phyloP scores from a whole-genome alignment of 2,797 vertebrate genomes.

The Agapornis canus region DNA sequence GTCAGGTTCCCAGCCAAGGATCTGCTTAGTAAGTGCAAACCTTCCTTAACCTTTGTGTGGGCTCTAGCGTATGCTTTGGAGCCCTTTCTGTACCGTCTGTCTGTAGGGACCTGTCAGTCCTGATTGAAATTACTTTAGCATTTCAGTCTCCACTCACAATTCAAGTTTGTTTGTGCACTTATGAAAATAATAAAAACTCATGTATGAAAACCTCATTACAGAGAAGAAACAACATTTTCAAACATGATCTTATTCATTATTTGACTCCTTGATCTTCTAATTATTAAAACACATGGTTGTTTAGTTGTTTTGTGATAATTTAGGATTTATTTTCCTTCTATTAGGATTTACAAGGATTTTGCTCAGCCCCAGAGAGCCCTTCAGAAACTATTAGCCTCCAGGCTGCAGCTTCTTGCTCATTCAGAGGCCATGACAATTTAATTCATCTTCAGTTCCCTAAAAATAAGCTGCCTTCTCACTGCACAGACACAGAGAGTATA shows the following conservation, averaged over 20 bases:
- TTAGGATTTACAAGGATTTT: neutral
- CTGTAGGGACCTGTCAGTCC: neutral
- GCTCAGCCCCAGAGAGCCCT: neutral
- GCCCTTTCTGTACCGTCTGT: neutral
- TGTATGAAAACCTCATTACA: accelerated
- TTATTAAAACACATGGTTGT: neutral
- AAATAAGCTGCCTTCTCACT: neutral
- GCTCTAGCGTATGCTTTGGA: neutral
- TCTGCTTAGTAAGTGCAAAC: neutral
- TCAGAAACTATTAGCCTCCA: neutral
- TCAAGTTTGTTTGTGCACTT: neutral
- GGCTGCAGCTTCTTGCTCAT: neutral
- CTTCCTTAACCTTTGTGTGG: neutral
- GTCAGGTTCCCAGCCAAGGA: neutral
- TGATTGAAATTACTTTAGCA: neutral
- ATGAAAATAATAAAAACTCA: neutral
- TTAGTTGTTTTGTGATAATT: neutral
- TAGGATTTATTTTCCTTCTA: neutral
- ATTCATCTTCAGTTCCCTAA: neutral
- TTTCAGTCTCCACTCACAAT: neutral
- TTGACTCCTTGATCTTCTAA: neutral
- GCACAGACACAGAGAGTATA: neutral
- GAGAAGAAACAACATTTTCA: neutral
- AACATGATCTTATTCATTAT: neutral
- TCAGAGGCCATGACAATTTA: neutral